phyloP scores from a whole-genome alignment of 2,797 vertebrate genomes.

The Jordanella pulchra region DNA sequence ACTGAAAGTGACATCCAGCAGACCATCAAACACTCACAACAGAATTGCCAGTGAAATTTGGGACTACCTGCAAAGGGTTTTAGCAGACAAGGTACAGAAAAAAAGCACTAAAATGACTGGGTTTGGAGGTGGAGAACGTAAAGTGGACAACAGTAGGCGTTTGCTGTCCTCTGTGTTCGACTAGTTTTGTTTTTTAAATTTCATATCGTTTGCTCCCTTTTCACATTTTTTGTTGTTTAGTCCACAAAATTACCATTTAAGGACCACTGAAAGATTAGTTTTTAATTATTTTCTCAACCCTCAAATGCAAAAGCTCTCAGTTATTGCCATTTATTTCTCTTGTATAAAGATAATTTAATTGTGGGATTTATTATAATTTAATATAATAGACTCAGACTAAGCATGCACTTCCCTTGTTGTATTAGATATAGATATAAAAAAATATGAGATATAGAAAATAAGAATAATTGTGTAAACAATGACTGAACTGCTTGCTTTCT shows the following conservation, averaged over 20 bases:
- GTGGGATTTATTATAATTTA: neutral
- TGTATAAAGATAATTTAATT: neutral
- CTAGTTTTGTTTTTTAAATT: neutral
- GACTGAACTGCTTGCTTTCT: too few relatives aligned
- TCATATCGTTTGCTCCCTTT: neutral
- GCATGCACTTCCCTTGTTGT: too few relatives aligned
- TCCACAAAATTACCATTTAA: neutral
- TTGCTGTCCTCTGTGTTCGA: neutral
- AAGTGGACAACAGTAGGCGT: neutral
- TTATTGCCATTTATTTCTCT: neutral
- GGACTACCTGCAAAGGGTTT: neutral
- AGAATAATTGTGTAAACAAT: neutral
- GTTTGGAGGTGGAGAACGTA: neutral
- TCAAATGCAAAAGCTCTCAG: neutral
- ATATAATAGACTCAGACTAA: neutral
- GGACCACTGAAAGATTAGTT: neutral
- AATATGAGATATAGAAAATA: neutral
- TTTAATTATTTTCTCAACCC: neutral
- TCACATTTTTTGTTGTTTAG: neutral
- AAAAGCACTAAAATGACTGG: neutral
- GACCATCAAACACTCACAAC: neutral
- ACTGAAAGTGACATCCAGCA: slow-evolving; percentile 2
- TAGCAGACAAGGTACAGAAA: neutral
- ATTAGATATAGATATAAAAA: too few relatives aligned
- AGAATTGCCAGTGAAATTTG: neutral